phyloP scores from a whole-genome alignment of 2,113 vertebrate species.

The Pleuronectes platessa region DNA sequence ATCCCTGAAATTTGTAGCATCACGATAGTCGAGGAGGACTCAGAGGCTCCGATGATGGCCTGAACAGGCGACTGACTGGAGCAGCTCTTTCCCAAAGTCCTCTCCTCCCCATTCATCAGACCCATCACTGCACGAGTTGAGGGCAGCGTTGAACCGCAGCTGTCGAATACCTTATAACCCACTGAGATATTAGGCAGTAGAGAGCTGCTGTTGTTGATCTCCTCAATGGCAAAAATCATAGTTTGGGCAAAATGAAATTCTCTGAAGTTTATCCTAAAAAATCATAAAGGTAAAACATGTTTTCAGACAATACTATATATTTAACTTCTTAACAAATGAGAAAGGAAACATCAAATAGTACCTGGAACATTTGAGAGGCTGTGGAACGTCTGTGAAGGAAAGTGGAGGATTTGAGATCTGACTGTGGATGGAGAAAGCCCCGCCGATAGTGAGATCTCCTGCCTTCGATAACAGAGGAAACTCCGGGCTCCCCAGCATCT shows the following conservation, averaged over 20 bases:
- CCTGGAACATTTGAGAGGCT: constrained; percentile 74
- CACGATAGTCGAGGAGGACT: constrained; percentile 82
- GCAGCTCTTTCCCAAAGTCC: constrained; percentile 51
- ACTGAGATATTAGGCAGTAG: constrained; percentile 79
- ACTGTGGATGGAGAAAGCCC: constrained; percentile 77
- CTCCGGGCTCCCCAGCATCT: constrained; percentile 71
- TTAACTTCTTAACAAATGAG: background rate
- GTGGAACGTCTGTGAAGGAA: constrained; percentile 64
- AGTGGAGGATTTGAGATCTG: constrained; percentile 57
- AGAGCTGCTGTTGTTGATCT: constrained; percentile 80
- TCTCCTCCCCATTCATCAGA: constrained; percentile 73
- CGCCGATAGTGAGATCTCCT: constrained; percentile 79
- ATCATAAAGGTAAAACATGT: background rate
- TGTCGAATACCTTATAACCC: constrained; percentile 82
- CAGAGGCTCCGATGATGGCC: constrained; percentile 81
- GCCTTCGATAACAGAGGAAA: constrained; percentile 71
- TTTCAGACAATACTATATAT: background rate
- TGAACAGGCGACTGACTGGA: constrained; percentile 69
- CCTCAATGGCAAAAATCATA: constrained; percentile 83
- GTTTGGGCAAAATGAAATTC: constrained; percentile 82
- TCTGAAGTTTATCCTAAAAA: constrained; percentile 76
- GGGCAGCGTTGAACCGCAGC: constrained; percentile 75
- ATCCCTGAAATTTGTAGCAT: constrained; percentile 77
- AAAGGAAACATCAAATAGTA: constrained; percentile 31
- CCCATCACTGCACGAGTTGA: constrained; percentile 77